Base-by-base conservation (phyloP, 2,888 invertebrate genomes). In the Agriotes lineatus region DNA sequence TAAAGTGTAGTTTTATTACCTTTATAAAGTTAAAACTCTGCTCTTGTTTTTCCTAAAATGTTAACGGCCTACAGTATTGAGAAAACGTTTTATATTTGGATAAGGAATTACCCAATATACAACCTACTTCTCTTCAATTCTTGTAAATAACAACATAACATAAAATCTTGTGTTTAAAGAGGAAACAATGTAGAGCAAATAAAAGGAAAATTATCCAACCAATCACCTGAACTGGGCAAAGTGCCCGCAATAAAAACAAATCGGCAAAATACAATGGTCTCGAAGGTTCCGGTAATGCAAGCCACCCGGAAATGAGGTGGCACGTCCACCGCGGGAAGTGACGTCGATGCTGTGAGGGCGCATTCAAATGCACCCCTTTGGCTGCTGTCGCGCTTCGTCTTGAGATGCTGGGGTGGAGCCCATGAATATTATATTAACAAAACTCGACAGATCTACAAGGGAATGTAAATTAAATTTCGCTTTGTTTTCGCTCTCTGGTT, bases 401-500 rank as follows among this genome's bases (percentile, higher is more conserved):
- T 72, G 69, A 71, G 71, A 71, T 72, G 66, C 69, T 59, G 71
- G 75, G 73, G 73, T 70, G 71, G 71, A 70, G 57, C 58, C 73
- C 67, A 75, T 75, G 75, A 75, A 75, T 75, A 75, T 74, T 74
- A 73, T 72, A 75, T 75, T 73, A 74, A 73, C 74, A 69, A 71
- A 69, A 71, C 72, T 68, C 58, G 67, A 66, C 22, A 62, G 64
- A 67, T 60, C 54, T 39, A 61, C 61, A 39, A 56, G 61, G 68
- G 59, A 69, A 65, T 68, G 67, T 72, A 69, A 73, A 74, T 70
- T 73, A 72, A 71, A 74, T 74, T 73, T 67, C 57, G 54, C 58
- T 70, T 73, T 71, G 70, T 70, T 70, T 69, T 70, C 30, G n/a
- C n/a, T n/a, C n/a, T n/a, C n/a, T n/a, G n/a, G n/a, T n/a, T n/a